Evolutionary conservation across 2,888 invertebrate species (phyloP), one percentile per base, ranked within the genome.

Genomic region (Lysandra coridon): DNA sequence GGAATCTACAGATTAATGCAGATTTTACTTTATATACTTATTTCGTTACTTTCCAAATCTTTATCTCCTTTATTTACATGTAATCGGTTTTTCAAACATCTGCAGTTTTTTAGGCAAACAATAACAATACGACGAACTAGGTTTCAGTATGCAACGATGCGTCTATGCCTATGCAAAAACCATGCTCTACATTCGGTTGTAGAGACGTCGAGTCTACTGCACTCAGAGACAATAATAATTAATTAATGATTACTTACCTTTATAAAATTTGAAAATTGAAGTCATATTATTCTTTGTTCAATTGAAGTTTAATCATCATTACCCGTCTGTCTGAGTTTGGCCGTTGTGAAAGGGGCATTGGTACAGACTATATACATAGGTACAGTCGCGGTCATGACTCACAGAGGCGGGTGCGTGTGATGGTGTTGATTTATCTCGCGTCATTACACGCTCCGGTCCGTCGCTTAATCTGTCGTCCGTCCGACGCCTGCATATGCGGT

Each of bases 371-470:
- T 10, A 49, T 10, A 49, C 30, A 76, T 53, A 53, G 53, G 53
- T 76, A 81, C 80, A 80, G 80, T 80, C 78, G 80, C 77, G 88
- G 87, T 88, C 85, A 88, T 87, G 87, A 87, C 87, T 87, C 84
- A 85, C 76, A 78, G 81, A 80, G 81, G 81, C 84, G 84, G 85
- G 84, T 91, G 91, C 91, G 91, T 91, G 91, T 87, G 91, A 89
- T 87, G 85, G 84, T 82, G 86, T 86, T 89, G 91, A 91, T 92
- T 91, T 90, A 92, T 92, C 92, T 92, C 86, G 89, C 87, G 90
- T 91, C 91, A 92, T 92, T 92, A 92, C 91, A 88, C 86, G 88
- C 85, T 84, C 87, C 86, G 87, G 86, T 81, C 78, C 78, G 78
- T 80, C 83, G 84, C 86, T 85, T 87, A 87, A 87, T 88, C 88